A percentile compares a stretch with the other conserved stretches of the same genome.
phyloP scores from a whole-genome alignment of 2,113 vertebrate species.

The Eonycteris spelaea region DNA sequence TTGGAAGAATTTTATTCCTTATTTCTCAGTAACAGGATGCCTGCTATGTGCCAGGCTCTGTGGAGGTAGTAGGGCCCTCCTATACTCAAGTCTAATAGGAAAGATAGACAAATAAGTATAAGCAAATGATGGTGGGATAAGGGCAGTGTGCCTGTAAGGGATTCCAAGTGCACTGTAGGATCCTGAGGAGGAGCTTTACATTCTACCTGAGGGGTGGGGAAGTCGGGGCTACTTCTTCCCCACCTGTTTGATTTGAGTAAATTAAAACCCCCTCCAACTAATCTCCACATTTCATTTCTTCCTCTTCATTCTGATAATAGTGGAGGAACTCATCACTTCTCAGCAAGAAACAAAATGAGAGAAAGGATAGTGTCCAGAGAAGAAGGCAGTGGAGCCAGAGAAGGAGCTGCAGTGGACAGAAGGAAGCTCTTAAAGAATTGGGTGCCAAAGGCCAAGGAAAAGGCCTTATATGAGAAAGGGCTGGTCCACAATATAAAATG shows the following conservation, averaged over 20 bases:
- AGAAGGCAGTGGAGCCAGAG: neutral
- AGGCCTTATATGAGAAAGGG: neutral
- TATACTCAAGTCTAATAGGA: neutral
- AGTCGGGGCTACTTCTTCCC: neutral
- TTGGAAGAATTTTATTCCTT: neutral
- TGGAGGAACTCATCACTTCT: neutral
- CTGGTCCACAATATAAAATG: neutral
- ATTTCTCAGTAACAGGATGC: neutral
- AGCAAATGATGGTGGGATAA: neutral
- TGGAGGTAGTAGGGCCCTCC: neutral
- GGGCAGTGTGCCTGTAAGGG: neutral
- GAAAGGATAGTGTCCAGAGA: neutral
- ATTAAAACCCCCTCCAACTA: neutral
- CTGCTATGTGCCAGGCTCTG: neutral
- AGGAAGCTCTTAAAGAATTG: neutral
- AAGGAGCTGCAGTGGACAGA: neutral
- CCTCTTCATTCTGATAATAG: neutral
- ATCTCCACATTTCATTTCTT: neutral
- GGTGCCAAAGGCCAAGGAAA: neutral
- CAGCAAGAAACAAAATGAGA: neutral
- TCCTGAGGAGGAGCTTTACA: neutral
- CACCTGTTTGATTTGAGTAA: neutral
- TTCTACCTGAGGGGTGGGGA: neutral
- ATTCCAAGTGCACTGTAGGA: neutral
- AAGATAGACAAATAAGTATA: neutral